Evolutionary conservation across 2,797 vertebrate genomes (phyloP), one percentile per base, ranked within the genome.

Genomic region (Discoglossus pictus): DNA sequence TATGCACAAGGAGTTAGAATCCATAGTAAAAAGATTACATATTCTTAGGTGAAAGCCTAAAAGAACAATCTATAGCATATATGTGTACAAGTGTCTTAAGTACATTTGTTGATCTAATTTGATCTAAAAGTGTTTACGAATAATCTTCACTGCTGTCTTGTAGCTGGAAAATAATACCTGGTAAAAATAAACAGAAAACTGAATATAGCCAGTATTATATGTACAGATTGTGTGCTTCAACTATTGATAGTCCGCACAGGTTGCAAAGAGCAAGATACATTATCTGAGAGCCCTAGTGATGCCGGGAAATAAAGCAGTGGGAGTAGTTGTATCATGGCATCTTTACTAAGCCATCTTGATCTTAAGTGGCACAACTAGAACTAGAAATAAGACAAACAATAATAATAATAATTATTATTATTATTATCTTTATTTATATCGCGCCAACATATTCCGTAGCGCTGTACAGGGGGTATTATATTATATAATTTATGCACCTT

Each of bases 31-130:
- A 42, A 27, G 68, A 58, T 70, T 63, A 63, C 7, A n/a, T 35
- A 51, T 55, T 48, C 51, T 56, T 69, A 69, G 27, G 58, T 62
- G 40, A 56, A 62, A 55, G 59, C 39, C 51, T 62, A 55, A 52
- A 63, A 63, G 68, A 50, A 63, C 60, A 70, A 63, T 63, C 60
- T 24, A 56, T 70, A 58, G 43, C 11, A 24, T 70, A 63, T 50
- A 44, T 70, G 36, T 70, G 52, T 56, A 51, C 17, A 55, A 50
- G 48, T 63, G 52, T 52, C 36, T 70, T 58, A 18, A 16, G 25
- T 56, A 63, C 60, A 63, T 58, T 63, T 63, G 36, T 47, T 59
- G 61, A 70, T 70, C 34, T 31, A 13, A 63, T 70, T 70, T 63
- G 18, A 27, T 70, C 11, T 17, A 47, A 63, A 62, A 63, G 68